A percentile compares a stretch with the other conserved stretches of the same genome.
These are phyloP conservation scores for Tokudaia tokunoshimensis DNA, from an alignment of 2,797 vertebrate species.

Conservation along the genomic window DNA sequence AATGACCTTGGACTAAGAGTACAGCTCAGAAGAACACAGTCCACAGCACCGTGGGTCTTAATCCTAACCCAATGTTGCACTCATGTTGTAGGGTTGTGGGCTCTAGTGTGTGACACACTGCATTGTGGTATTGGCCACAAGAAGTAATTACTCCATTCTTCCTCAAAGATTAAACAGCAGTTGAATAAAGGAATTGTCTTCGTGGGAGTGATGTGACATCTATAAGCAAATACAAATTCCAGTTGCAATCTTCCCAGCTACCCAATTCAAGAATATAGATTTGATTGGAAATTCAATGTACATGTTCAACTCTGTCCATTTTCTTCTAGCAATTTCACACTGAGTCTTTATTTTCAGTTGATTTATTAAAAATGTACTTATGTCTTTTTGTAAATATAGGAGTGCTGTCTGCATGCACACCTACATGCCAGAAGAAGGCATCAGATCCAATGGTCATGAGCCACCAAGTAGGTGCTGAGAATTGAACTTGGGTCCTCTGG, in stretches of 20 bases:
- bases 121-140: background rate
- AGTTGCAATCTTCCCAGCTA: background rate
- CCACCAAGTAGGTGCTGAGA: background rate
- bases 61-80: background rate
- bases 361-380: background rate
- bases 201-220: accelerated
- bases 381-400: background rate
- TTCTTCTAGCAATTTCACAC: background rate
- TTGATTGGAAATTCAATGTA: background rate
- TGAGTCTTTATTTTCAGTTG: background rate
- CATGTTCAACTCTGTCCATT: background rate
- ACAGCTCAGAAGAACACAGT: background rate
- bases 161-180: background rate
- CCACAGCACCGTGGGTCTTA: background rate
- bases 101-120: background rate
- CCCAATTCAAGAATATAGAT: background rate
- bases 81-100: background rate
- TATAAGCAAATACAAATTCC: background rate
- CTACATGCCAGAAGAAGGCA: background rate
- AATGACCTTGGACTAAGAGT: background rate
- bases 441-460: background rate
- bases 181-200: background rate
- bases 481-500: background rate
- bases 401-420: background rate
- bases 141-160: background rate